Conservation (phyloP, 2,113 vertebrate species). For the Ceyx margarethae region DNA sequence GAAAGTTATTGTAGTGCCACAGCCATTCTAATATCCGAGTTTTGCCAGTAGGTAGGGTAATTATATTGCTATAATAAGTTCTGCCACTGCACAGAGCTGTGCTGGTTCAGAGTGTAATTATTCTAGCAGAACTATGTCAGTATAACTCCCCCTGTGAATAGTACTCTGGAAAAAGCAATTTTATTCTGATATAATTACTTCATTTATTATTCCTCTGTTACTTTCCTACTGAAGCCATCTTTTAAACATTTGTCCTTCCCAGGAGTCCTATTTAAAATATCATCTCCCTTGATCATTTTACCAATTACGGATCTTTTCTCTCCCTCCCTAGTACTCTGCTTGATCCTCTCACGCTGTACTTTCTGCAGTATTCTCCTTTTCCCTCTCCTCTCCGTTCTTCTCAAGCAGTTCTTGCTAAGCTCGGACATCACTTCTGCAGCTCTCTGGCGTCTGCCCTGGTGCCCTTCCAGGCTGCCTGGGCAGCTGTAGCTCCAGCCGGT, state of each 20-base stretch:
- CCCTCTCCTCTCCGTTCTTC: not conserved
- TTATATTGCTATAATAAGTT: slow-evolving; percentile 46
- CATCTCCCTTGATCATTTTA: slow-evolving; percentile 44
- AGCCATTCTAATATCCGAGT: not conserved
- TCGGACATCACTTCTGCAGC: not conserved
- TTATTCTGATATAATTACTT: slow-evolving; percentile 55
- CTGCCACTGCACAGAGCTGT: slow-evolving; percentile 24
- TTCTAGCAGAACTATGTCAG: slow-evolving; percentile 29
- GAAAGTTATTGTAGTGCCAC: slow-evolving; percentile 5
- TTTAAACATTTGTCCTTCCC: slow-evolving; percentile 48
- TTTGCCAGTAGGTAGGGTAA: slow-evolving; percentile 36
- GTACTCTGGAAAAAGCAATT: slow-evolving; percentile 40
- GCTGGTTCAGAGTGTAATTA: slow-evolving; percentile 45
- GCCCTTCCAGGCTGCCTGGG: not conserved
- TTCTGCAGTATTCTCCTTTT: not conserved
- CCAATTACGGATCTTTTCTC: slow-evolving; percentile 20
- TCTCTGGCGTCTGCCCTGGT: not conserved
- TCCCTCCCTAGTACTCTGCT: not conserved
- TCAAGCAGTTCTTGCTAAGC: not conserved
- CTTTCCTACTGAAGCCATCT: slow-evolving; percentile 38
- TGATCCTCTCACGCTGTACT: not conserved
- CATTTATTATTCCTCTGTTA: slow-evolving; percentile 58
- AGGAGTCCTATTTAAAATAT: slow-evolving; percentile 44
- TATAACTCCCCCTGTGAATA: slow-evolving; percentile 27
- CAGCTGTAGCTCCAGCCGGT: not conserved